Percentiles rank a stretch among this genome's conserved stretches.
These are phyloP conservation scores for Pycnonotus jocosus DNA, from an alignment of 2,113 vertebrate species.

Conservation along the genomic window DNA sequence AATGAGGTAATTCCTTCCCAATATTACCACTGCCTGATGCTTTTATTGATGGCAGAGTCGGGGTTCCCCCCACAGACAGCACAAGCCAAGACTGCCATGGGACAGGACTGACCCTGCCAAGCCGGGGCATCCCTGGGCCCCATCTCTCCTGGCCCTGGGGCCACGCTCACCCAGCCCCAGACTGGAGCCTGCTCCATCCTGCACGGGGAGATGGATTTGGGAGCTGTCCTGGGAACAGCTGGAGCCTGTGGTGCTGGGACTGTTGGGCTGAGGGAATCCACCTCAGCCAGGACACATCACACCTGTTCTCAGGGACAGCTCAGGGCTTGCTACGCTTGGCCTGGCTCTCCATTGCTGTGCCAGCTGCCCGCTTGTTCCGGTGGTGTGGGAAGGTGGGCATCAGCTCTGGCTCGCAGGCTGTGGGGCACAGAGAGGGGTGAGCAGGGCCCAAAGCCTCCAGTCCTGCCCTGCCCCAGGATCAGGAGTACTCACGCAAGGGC, in stretches of 20 bases:
- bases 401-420: conserved; percentile 92
- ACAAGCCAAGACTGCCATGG: rapidly evolving
- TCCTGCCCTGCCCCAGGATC: rapidly evolving
- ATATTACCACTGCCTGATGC: not conserved
- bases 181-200: not conserved
- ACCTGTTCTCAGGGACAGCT: not conserved
- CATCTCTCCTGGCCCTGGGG: not conserved
- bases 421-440: not conserved
- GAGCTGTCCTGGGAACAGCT: rapidly evolving
- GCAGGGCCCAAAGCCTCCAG: not conserved
- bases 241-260: rapidly evolving
- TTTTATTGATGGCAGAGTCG: not conserved
- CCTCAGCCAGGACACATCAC: rapidly evolving
- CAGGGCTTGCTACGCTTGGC: conserved; percentile 82
- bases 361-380: conserved; percentile 82
- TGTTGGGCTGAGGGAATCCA: not conserved
- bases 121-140: rapidly evolving
- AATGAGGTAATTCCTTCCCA: rapidly evolving
- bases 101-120: not conserved
- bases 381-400: conserved; percentile 99
- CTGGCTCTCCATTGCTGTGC: conserved; percentile 32
- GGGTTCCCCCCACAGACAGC: too few relatives aligned
- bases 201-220: rapidly evolving
- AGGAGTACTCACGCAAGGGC: conserved; percentile 84
- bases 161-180: rapidly evolving